Evolutionary conservation across 2,888 invertebrate species (phyloP), one percentile per base, ranked within the genome.

Genomic region (Craniophora ligustri): DNA sequence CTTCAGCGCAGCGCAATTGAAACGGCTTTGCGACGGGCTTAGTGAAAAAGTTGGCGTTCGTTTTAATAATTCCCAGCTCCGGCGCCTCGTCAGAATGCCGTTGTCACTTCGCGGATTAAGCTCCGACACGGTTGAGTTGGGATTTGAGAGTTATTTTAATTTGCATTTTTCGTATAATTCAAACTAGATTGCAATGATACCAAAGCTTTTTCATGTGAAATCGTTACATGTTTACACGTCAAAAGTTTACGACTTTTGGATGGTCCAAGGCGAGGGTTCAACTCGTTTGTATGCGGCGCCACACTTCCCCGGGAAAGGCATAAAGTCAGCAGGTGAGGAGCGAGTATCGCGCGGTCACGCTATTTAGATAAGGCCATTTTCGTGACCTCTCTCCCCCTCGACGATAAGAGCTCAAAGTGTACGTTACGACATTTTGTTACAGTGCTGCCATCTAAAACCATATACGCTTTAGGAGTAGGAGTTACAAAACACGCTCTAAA

Each of bases 11-110:
- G 92, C 89, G 92, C 93, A 92, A 92, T 92, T 92, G 92, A 92
- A 92, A 92, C 92, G 92, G 93, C 93, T 93, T 93, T 93, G 92
- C 91, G 91, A 91, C 91, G 88, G 87, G 92, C 92, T 92, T 91
- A 92, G 91, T 91, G 91, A 92, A 93, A 93, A 93, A 93, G 92
- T 92, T 93, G 92, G 92, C 92, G 92, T 92, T 92, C 93, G 92
- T 92, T 93, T 93, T 93, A 92, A 93, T 92, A 92, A 93, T 92
- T 92, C 92, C 91, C 89, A 86, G 91, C 91, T 88, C 90, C 91
- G 92, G 92, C 93, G 92, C 93, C 93, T 92, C 92, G 92, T 91
- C 92, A 92, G 92, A 92, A 93, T 92, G 91, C 92, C 92, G 93
- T 92, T 92, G 93, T 93, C 93, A 92, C 93, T 92, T 92, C 92